A percentile compares a stretch with the other conserved stretches of the same genome.
These are phyloP conservation scores for Acleris sparsana DNA, from an alignment of 2,888 invertebrate genomes.

Conservation along the genomic window DNA sequence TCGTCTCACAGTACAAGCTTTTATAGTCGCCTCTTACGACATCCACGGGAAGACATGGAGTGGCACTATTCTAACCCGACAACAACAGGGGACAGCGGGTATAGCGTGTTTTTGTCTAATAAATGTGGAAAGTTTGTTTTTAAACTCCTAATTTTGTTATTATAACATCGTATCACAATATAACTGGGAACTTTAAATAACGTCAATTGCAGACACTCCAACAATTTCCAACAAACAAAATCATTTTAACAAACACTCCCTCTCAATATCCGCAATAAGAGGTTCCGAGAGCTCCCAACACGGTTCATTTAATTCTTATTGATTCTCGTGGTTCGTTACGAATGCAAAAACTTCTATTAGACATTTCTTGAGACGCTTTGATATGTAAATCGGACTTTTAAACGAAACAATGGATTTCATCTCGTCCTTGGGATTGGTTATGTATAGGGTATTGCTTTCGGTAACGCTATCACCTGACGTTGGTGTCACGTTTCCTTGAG, in stretches of 20 bases:
- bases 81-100: too few species aligned
- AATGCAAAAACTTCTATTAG: constrained; percentile 76
- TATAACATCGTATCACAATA: too few species aligned
- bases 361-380: constrained; percentile 66
- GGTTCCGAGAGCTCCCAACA: constrained; percentile 40
- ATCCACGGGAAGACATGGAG: too few species aligned
- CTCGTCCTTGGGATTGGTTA: constrained; percentile 37
- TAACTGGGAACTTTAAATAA: too few species aligned
- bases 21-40: too few species aligned
- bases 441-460: constrained; percentile 15
- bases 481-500: too few species aligned
- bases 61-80: too few species aligned
- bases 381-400: constrained; percentile 70
- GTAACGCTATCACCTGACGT: not conserved
- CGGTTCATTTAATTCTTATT: constrained; percentile 66
- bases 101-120: too few species aligned
- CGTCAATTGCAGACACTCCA: not conserved
- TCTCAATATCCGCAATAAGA: constrained; percentile 1
- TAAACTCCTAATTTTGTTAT: too few species aligned
- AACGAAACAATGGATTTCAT: constrained; percentile 72
- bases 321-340: constrained; percentile 71
- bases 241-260: constrained; percentile 4
- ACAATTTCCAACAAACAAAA: constrained; percentile 6
- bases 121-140: too few species aligned
- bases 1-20: too few species aligned